phyloP scores from a whole-genome alignment of 2,113 vertebrate species.

The Gadus macrocephalus region DNA sequence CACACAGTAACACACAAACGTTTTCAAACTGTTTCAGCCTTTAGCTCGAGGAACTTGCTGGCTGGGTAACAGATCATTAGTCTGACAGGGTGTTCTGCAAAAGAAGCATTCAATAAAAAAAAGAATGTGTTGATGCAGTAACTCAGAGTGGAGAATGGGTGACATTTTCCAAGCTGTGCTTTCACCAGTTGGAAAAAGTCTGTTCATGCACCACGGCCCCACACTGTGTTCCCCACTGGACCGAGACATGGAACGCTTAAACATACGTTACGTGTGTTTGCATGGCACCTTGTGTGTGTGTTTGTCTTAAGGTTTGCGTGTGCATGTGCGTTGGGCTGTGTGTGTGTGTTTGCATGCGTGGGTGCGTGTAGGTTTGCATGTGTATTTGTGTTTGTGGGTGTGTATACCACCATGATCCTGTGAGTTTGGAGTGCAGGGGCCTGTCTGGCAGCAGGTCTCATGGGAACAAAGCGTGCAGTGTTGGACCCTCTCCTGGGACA shows the following conservation, averaged over 20 bases:
- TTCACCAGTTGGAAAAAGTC: conserved; percentile 10
- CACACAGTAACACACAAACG: conserved; percentile 11
- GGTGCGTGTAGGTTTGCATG: conserved; percentile 20
- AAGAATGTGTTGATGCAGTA: too few species aligned
- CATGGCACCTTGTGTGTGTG: too few species aligned
- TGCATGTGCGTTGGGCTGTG: too few species aligned
- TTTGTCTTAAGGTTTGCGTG: too few species aligned
- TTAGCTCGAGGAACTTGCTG: conserved; percentile 7
- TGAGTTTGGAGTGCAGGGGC: conserved; percentile 63
- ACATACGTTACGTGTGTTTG: too few species aligned
- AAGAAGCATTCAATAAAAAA: too few species aligned
- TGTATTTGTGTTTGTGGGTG: conserved; percentile 25
- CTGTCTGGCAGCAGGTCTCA: conserved; percentile 62
- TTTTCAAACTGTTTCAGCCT: conserved; percentile 7
- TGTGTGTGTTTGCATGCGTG: conserved; percentile 29
- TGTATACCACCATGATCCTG: conserved; percentile 28
- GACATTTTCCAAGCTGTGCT: conserved; percentile 25
- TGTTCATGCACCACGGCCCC: conserved; percentile 46
- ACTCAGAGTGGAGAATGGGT: not conserved
- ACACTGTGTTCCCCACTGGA: conserved; percentile 34
- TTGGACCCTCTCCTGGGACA: conserved; percentile 53
- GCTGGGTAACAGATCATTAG: not conserved
- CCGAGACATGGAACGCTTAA: too few species aligned
- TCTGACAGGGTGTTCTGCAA: not conserved
- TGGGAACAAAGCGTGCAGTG: conserved; percentile 72